These are phyloP conservation scores for Clarias batrachus DNA, from an alignment of 2,113 vertebrate genomes.

Conservation along the genomic window DNA sequence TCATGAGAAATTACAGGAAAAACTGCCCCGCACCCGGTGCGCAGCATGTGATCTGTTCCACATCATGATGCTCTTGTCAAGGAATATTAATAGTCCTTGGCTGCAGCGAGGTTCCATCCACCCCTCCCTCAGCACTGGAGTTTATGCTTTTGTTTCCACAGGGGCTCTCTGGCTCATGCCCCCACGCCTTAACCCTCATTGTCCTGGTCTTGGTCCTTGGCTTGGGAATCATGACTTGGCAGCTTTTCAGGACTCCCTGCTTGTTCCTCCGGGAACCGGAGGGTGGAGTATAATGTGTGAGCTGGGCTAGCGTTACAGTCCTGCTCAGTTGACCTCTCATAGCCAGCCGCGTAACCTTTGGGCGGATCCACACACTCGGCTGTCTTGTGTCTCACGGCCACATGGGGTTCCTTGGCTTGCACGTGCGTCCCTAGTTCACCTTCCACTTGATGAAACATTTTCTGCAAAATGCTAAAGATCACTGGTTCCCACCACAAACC, in stretches of 20 bases:
- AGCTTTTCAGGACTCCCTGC: constrained; percentile 58
- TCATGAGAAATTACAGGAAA: constrained; percentile 24
- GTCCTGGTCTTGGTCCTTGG: constrained; percentile 63
- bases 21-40: constrained; percentile 14
- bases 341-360: neutral
- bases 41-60: constrained; percentile 8
- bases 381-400: neutral
- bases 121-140: constrained; percentile 29
- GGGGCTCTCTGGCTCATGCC: constrained; percentile 58
- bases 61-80: constrained; percentile 31
- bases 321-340: neutral
- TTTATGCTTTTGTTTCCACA: constrained; percentile 58
- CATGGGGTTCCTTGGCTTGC: neutral
- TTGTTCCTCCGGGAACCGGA: constrained; percentile 5
- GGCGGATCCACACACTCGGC: neutral
- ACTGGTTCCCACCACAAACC: neutral
- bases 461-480: neutral
- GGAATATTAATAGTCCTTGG: constrained; percentile 44
- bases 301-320: neutral
- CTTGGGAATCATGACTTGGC: constrained; percentile 60
- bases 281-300: constrained; percentile 1
- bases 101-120: constrained; percentile 19
- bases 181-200: constrained; percentile 51
- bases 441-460: neutral
- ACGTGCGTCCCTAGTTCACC: neutral